Evolutionary conservation across 2,113 vertebrate genomes (phyloP).

Genomic region (Pterocles gutturalis): DNA sequence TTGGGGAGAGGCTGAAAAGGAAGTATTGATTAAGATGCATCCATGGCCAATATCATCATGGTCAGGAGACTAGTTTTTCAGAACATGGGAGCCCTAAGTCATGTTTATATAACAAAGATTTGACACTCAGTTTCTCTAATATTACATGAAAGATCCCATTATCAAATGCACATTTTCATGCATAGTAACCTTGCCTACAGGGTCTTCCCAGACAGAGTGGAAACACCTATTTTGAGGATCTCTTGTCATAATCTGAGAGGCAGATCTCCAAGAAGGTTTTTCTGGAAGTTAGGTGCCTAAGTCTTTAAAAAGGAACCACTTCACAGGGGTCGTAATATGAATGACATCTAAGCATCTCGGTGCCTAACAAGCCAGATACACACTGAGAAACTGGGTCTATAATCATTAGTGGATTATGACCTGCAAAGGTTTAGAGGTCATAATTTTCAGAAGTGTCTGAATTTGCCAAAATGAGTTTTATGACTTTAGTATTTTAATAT

Average conservation of each 20-base stretch:
- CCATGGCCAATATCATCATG: background rate
- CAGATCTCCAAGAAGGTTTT: background rate
- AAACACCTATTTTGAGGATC: background rate
- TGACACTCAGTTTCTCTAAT: background rate
- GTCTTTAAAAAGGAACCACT: background rate
- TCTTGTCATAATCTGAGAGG: background rate
- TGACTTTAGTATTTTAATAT: background rate
- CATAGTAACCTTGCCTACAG: background rate
- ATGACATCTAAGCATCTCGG: background rate
- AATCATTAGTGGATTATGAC: background rate
- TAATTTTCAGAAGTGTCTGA: background rate
- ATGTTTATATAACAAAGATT: background rate
- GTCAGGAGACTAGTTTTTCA: background rate
- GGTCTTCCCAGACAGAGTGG: background rate
- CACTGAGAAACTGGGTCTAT: background rate
- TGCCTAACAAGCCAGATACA: background rate
- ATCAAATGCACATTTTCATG: background rate
- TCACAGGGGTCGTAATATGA: background rate
- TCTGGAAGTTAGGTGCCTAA: background rate
- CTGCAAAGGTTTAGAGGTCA: background rate
- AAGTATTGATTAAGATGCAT: background rate
- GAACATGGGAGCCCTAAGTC: background rate
- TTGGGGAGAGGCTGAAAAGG: background rate
- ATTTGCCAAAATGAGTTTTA: background rate
- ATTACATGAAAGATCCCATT: background rate